Evolutionary conservation across 2,888 invertebrate genomes (phyloP), one percentile per base, ranked within the genome.

Genomic region (Lysandra coridon): DNA sequence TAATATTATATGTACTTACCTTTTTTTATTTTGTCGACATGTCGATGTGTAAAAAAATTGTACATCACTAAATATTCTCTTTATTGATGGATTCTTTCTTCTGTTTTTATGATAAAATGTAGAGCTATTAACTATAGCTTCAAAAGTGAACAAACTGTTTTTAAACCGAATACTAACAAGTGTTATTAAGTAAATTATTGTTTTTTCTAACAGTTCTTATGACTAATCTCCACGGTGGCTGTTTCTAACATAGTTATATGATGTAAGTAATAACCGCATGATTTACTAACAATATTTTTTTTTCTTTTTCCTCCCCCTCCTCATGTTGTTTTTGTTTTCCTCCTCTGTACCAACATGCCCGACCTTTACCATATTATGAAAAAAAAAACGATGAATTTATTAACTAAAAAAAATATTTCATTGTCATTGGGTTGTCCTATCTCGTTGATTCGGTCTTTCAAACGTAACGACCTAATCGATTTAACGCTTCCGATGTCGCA

Each of bases 381-480:
- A 57, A n/a, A 75, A 57, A 12, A 76, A 44, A 79, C 78, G 83
- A 73, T 86, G 84, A 85, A 83, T 83, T 81, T 83, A 87, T 87
- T 88, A 87, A 87, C 88, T 88, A 0, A 57, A 57, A 57, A 57
- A 14, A 4, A 57, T 87, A 86, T 85, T 85, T 84, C 87, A 14
- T 33, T 57, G 53, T 33, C 76, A 76, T 76, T 57, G 53, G 14
- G 53, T 57, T 57, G 57, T 53, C 75, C 75, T 49, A 75, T 76
- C 57, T 76, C 57, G 76, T 30, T 57, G 57, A 76, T 76, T 76
- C 76, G 53, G 17, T 76, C 88, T 89, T 88, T 86, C 84, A 85
- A 82, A 82, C 84, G 83, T 82, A 81, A 80, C 82, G 82, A 82
- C 85, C 82, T 92, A 92, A 93, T 92, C 90, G 90, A 86, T 87